Evolutionary conservation across 2,888 invertebrate genomes (phyloP), one percentile per base, ranked within the genome.

Genomic region (Dendrolimus pini): DNA sequence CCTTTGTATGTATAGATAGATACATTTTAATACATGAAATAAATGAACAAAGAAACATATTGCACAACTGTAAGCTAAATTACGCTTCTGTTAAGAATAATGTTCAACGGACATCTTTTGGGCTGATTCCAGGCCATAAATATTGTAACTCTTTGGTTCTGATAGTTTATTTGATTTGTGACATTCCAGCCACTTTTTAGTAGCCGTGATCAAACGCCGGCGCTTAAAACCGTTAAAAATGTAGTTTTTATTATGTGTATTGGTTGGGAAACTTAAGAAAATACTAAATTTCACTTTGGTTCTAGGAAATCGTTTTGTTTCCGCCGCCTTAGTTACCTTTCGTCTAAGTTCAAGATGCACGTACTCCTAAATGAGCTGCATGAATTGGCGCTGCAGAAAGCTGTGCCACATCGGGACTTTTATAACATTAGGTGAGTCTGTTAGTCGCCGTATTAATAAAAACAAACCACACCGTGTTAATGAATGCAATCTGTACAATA

Each of bases 371-470:
- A 99, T 83, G 99, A 99, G 81, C 91, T 98, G 58, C 93, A 97
- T 56, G 99, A 99, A 78, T 90, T 97, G 61, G 97, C 98, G 30
- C 96, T 97, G 58, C 99, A 99, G 89, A 99, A 98, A 80, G 96
- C 96, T 30, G 97, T 99, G 55, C 97, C 98, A 0, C 99, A 99
- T 85, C 91, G 99, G 60, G 99, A 99, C 89, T 99, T 99, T 86
- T 99, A 99, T 85, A 99, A 99, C 77, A 96, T 98, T 64, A 93
- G 98, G 83, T 96, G 94, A 58, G 56, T 30, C 6, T 30, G 30
- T 30, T 3, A 30, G 6, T 30, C 6, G 3, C 6, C 18, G 18
- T 2, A 30, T 30, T 30, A 6, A 30, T 30, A 30, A 30, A 30
- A 30, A 0, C 2, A 6, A 3, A 3, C 30, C 30, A 30, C 30